Base-by-base conservation (phyloP, 2,888 invertebrate genomes). In the Drosophila planitibia region DNA sequence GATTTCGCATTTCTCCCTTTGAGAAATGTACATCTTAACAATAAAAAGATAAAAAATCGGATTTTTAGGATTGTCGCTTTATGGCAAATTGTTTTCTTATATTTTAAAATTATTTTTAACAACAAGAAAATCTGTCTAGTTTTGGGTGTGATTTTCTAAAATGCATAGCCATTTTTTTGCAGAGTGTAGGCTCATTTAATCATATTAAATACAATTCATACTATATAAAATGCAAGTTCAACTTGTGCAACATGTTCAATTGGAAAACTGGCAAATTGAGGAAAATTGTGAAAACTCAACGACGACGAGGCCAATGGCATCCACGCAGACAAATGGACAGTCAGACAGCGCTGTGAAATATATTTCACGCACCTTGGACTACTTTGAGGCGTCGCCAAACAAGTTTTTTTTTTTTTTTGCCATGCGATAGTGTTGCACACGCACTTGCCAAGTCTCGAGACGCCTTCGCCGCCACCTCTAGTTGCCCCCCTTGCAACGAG, bases 361-460 rank as follows among this genome's bases (percentile, higher is more conserved):
- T 89, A 85, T 87, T 81, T 85, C 85, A 87, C 87, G 87, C 87
- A 87, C 87, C 87, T 87, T 87, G 87, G 87, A 87, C 87, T 87
- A 87, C 87, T 83, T 89, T 75, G 77, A 71, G 76, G 85, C 85
- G 78, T 75, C 75, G 85, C 81, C 77, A 82, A 83, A 85, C 84
- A 70, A 84, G 86, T 84, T 16, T 25, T 16, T 47, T 14, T 22
- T 28, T 28, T 19, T 47, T 22, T 81, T 81, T 52, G 58, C 69
- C 68, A 57, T 65, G 69, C 77, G 55, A 47, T 59, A 44, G 54
- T 67, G 68, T 71, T 64, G 74, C 73, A 62, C 79, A 83, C 79
- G 82, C 79, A 79, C 79, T 77, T 82, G 85, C 76, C 82, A 76
- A 77, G 80, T 80, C 81, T 82, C 74, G 75, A 77, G 74, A 76